Base-by-base conservation (phyloP, 1,140 invertebrate species). In the Planococcus citri region DNA sequence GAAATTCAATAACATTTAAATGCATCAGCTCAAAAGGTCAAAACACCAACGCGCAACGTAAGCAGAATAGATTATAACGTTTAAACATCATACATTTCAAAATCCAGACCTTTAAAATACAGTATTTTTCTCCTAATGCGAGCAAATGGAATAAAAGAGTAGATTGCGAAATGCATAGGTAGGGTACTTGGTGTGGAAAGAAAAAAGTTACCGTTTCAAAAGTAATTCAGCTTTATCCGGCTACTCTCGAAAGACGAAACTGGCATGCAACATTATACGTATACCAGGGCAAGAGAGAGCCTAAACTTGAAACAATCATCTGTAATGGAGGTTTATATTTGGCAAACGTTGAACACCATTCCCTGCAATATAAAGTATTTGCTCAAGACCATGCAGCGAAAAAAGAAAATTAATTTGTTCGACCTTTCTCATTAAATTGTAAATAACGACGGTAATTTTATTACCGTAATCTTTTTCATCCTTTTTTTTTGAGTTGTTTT, bases 391-490 rank as follows among this genome's bases (percentile, higher is more conserved):
- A 20, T 14, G 41, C 41, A 51, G 41, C 41, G 41, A 14, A 51
- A 51, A 51, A 51, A 51, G 41, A 51, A 51, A 51, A 51, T 51
- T 51, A 51, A 51, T 51, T 51, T 51, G 41, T 51, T 51, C 41
- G 41, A 51, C 41, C 41, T 51, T 51, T 51, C 41, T 51, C 41
- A 51, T 51, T 51, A 51, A 51, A 51, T 51, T 51, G 41, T 51
- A 51, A 51, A 51, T 51, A 51, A 51, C 41, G 41, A 20, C 41
- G 41, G 41, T 51, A 51, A 51, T 51, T 51, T 51, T 51, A 51
- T 51, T 51, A 51, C 10, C 6, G 41, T 20, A 20, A 51, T 51
- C 41, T 20, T 51, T 51, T 51, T 51, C 41, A 51, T 51, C n/a
- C 41, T 14, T 51, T 51, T 51, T 37, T 51, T 51, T 51, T 51